Percentiles rank a stretch among this genome's conserved stretches.
Conservation (phyloP, 2,113 vertebrate species). For the Zootoca vivipara region DNA sequence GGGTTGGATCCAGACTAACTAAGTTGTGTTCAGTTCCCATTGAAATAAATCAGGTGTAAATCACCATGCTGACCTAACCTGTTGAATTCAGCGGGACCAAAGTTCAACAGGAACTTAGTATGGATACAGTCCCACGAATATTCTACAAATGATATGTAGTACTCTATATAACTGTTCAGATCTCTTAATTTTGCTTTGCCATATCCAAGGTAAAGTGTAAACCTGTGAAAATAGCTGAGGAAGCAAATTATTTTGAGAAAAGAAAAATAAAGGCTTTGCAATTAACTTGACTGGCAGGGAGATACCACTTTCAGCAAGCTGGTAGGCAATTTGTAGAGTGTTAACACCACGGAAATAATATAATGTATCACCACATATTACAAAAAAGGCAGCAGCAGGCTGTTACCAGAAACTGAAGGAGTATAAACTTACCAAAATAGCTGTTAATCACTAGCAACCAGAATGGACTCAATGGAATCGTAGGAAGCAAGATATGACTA, state of each 20-base stretch:
- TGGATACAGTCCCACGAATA: not conserved
- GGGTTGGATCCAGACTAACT: not conserved
- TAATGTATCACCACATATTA: not conserved
- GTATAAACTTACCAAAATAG: constrained; percentile 47
- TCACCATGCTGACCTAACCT: not conserved
- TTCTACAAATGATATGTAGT: not conserved
- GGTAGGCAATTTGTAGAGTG: not conserved
- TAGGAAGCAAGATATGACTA: constrained; percentile 41
- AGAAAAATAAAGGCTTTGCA: constrained; percentile 30
- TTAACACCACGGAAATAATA: constrained; percentile 39
- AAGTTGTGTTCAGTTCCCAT: not conserved
- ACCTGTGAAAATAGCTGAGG: not conserved
- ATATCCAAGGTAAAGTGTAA: not conserved
- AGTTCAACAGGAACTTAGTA: not conserved
- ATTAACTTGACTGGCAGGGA: constrained; percentile 38
- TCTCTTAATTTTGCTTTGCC: not conserved
- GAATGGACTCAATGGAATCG: constrained; percentile 5
- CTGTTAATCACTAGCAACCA: constrained; percentile 44
- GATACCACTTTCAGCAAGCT: not conserved
- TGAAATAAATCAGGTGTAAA: no score
- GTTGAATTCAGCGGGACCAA: not conserved
- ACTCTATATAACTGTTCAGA: not conserved
- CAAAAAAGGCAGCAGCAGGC: constrained; percentile 29
- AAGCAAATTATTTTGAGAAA: constrained; percentile 29
- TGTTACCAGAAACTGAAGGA: constrained; percentile 50